Percentiles rank a stretch among this genome's conserved stretches.
Conservation (phyloP, 2,888 invertebrate genomes). For the Parnassius orleans region DNA sequence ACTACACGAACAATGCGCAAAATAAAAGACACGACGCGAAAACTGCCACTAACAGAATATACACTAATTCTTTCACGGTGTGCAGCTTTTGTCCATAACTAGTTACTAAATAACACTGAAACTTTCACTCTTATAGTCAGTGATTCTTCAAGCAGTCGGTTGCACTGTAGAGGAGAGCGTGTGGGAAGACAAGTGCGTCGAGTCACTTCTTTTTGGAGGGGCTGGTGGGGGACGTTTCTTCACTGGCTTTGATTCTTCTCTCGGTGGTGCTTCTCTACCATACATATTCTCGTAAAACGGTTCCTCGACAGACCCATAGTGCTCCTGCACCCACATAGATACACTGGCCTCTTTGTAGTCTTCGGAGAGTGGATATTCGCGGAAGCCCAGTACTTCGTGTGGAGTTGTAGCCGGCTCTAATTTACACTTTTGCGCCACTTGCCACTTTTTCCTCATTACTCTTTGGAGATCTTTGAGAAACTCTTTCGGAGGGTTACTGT, state of each 20-base stretch:
- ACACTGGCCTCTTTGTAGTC: conserved; percentile 91
- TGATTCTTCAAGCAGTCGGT: conserved; percentile 51
- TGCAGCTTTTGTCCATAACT: conserved; percentile 13
- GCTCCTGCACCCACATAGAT: conserved; percentile 94
- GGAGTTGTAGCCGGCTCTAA: conserved; percentile 93
- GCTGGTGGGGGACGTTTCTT: conserved; percentile 92
- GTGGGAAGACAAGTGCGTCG: conserved; percentile 87
- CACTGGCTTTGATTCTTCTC: conserved; percentile 64
- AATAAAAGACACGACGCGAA: conserved; percentile 13
- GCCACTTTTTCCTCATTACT: conserved; percentile 96
- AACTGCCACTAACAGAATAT: conserved; percentile 16
- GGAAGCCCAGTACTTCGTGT: conserved; percentile 94
- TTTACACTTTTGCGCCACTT: conserved; percentile 95
- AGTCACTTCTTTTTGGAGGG: conserved; percentile 93
- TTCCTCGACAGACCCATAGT: conserved; percentile 84
- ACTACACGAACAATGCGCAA: conserved; percentile 11
- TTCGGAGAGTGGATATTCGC: conserved; percentile 88
- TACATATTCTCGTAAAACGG: conserved; percentile 87
- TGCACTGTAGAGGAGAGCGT: conserved; percentile 44
- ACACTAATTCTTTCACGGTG: not conserved
- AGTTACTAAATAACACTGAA: conserved; percentile 20
- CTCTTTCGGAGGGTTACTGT: conserved; percentile 88
- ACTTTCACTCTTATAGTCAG: conserved; percentile 2
- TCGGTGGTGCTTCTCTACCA: conserved; percentile 49
- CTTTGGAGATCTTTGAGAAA: conserved; percentile 94